Evolutionary conservation across 2,113 vertebrate genomes (phyloP).

Genomic region (Corythornis cristatus): DNA sequence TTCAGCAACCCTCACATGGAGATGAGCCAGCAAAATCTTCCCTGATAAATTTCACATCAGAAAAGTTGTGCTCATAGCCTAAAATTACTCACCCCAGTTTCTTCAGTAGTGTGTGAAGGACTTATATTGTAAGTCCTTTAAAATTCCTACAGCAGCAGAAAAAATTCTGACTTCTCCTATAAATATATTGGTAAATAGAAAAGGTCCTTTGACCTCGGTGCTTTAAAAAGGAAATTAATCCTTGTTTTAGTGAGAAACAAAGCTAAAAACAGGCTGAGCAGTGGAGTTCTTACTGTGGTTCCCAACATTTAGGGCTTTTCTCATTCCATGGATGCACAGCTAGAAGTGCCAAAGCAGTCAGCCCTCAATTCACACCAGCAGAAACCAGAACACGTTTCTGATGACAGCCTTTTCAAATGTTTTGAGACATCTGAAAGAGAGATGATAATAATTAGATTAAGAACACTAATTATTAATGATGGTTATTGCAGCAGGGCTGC

Average conservation of each 20-base stretch:
- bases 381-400: background rate
- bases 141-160: background rate
- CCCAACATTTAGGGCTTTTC: background rate
- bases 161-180: background rate
- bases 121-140: background rate
- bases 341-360: background rate
- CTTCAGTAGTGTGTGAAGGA: background rate
- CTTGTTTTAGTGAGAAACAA: background rate
- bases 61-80: background rate
- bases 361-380: background rate
- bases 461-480: background rate
- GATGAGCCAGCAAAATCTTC: background rate
- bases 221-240: background rate
- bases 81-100: background rate
- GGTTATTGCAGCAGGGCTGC: background rate
- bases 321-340: background rate
- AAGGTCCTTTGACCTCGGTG: background rate
- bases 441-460: background rate
- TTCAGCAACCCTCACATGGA: background rate
- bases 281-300: background rate
- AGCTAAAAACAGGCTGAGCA: background rate
- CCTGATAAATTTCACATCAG: background rate
- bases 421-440: background rate
- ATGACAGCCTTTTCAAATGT: background rate
- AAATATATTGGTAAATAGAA: background rate